phyloP scores from a whole-genome alignment of 1,140 invertebrate genomes.

The Drosophila ficusphila region DNA sequence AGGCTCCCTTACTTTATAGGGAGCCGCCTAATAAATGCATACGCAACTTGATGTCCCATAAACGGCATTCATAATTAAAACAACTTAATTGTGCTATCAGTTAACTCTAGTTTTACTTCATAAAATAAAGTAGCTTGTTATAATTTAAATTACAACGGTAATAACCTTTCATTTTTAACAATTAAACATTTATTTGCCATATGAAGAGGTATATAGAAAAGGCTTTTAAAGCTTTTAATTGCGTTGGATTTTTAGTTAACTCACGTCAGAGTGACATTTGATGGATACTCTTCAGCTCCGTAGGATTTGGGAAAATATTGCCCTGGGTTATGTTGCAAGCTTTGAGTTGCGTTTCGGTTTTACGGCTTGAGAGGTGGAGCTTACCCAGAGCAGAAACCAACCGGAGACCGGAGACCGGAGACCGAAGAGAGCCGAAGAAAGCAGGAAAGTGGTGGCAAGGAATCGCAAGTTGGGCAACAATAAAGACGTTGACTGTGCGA shows the following conservation, averaged over 20 bases:
- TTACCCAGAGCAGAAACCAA: neutral
- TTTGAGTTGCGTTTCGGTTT: slow-evolving; percentile 12
- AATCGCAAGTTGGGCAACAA: slow-evolving; percentile 60
- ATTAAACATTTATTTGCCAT: too few relatives aligned
- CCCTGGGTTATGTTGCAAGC: neutral
- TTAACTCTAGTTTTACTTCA: too few relatives aligned
- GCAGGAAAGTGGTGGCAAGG: neutral
- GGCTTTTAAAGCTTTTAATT: too few relatives aligned
- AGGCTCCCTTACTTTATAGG: slow-evolving; percentile 74
- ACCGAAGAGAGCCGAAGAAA: neutral
- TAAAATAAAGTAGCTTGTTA: too few relatives aligned
- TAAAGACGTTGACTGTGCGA: slow-evolving; percentile 68
- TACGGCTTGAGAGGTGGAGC: neutral
- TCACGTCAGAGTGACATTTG: neutral
- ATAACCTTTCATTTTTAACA: too few relatives aligned
- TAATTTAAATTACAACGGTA: too few relatives aligned
- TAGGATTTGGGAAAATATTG: neutral
- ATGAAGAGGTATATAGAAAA: neutral
- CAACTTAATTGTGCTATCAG: too few relatives aligned
- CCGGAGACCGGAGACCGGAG: too few relatives aligned
- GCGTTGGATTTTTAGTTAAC: too few relatives aligned
- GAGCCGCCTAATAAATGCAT: slow-evolving; percentile 58
- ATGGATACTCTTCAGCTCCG: neutral
- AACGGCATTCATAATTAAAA: neutral
- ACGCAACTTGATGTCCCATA: neutral